Base-by-base conservation (phyloP, 2,888 invertebrate species). In the Tolmerus cingulatus region DNA sequence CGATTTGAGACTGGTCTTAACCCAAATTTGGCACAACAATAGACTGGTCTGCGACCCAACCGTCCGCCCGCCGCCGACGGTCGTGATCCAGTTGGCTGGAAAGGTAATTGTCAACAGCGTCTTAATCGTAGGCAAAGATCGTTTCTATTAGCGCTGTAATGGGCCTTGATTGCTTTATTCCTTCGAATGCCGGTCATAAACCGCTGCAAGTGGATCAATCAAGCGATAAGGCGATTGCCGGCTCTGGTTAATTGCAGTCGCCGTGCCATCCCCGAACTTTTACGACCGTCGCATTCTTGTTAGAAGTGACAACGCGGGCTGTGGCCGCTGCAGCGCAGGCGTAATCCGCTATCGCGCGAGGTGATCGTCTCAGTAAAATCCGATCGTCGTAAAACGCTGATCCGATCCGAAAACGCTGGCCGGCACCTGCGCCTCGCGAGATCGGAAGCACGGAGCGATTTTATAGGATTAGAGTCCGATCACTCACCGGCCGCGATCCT, bases 391-490 rank as follows among this genome's bases (percentile, higher is more conserved):
- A 43, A 43, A 78, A 40, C 37, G 40, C 43, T n/a, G 55, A 81
- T 57, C 8, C 46, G 30, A 27, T 43, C 16, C 79, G n/a, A 81
- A 81, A 81, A 81, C 51, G 34, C 19, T n/a, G 81, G 8, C 55
- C 27, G 30, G 37, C 66, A 84, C 66, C 82, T 66, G 82, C 55
- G 7, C 5, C 34, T 34, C 1, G 19, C 23, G 37, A 57, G 82
- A 82, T 82, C 82, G 37, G 37, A 82, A 82, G 82, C 66, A 82
- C 37, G 66, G n/a, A 66, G 66, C 46, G 82, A 84, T 81, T 81
- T 81, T 81, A 57, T 81, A 40, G 51, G 81, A 81, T 84, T 84
- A 84, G 37, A 66, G 82, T 8, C 82, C 9, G 34, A 84, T 66
- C 40, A 51, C 37, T 66, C 82, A 84, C 16, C 37, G 82, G 14